Percentiles rank a stretch among this genome's conserved stretches.
Conservation (phyloP, 1,140 invertebrate genomes). For the Philotrypesis tridentata region DNA sequence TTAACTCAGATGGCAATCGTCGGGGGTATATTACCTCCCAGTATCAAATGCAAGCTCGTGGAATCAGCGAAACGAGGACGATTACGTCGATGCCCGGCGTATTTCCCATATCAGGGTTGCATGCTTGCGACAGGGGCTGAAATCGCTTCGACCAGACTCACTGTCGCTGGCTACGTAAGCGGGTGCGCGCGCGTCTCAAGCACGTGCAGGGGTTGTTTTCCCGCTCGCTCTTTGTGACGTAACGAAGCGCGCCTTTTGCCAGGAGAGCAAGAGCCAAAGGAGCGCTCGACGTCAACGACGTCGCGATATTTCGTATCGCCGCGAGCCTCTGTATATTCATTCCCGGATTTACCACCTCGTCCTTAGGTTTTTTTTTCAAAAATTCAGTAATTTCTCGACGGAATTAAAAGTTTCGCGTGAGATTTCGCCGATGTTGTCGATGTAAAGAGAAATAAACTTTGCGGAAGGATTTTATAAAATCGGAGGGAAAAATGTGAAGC, state of each 20-base stretch:
- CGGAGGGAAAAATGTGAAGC: too few species aligned
- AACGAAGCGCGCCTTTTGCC: conserved; percentile 70
- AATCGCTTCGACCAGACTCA: background rate
- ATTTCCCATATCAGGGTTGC: conserved; percentile 61
- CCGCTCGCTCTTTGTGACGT: conserved; percentile 61
- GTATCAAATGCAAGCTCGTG: background rate
- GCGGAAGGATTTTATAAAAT: too few species aligned
- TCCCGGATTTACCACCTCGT: background rate
- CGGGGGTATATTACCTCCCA: background rate
- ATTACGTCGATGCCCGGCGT: conserved; percentile 66
- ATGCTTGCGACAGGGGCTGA: conserved; percentile 49
- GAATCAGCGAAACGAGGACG: conserved; percentile 8
- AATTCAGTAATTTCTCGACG: background rate
- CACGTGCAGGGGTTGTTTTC: conserved; percentile 15
- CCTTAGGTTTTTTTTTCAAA: background rate
- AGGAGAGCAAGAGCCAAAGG: conserved; percentile 57
- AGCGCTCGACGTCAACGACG: background rate
- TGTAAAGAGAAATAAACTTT: too few species aligned
- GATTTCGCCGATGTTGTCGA: too few species aligned
- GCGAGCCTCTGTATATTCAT: background rate
- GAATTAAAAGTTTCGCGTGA: too few species aligned
- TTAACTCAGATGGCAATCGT: background rate
- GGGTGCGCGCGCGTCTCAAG: background rate
- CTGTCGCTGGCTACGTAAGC: conserved; percentile 15
- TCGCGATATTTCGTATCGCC: background rate